phyloP scores from a whole-genome alignment of 1,140 invertebrate species.

The Sycophaga agraensis region DNA sequence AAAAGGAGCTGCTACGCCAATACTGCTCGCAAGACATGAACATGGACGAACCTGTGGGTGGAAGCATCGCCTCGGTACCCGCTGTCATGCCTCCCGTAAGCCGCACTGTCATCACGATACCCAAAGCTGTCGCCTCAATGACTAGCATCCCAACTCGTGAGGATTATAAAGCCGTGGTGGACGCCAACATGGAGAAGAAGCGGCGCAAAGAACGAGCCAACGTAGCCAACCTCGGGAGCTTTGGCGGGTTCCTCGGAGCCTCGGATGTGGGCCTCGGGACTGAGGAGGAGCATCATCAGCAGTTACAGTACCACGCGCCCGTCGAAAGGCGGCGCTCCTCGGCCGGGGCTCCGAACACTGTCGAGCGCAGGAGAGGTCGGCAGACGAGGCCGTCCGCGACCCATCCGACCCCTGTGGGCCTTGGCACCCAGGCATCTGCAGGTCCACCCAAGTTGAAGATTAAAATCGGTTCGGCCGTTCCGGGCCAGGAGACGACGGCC shows the following conservation, averaged over 20 bases:
- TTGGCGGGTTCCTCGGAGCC: slow-evolving; percentile 27
- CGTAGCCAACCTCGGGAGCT: slow-evolving; percentile 29
- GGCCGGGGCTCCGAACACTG: slow-evolving; percentile 32
- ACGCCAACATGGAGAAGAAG: slow-evolving; percentile 66
- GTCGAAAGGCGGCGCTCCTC: slow-evolving; percentile 50
- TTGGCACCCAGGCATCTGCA: slow-evolving; percentile 39
- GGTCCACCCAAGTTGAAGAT: slow-evolving; percentile 76
- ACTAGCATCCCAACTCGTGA: slow-evolving; percentile 80
- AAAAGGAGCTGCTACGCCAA: slow-evolving; percentile 81
- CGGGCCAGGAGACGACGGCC: slow-evolving; percentile 54
- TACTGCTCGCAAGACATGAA: slow-evolving; percentile 87
- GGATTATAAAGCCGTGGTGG: slow-evolving; percentile 72
- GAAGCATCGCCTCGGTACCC: slow-evolving; percentile 57
- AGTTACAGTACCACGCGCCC: background rate
- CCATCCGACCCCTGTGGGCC: slow-evolving; percentile 43
- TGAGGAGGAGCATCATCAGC: slow-evolving; percentile 24
- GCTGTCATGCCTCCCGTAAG: slow-evolving; percentile 65
- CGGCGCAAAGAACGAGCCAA: slow-evolving; percentile 64
- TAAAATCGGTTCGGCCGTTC: slow-evolving; percentile 69
- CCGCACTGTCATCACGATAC: slow-evolving; percentile 77
- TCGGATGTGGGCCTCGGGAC: background rate
- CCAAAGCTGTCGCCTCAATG: slow-evolving; percentile 84
- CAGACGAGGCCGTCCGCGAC: slow-evolving; percentile 53
- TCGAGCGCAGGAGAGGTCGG: slow-evolving; percentile 61
- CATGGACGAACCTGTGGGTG: slow-evolving; percentile 65